Percentiles rank a stretch among this genome's conserved stretches.
Evolutionary conservation across 2,888 invertebrate species (phyloP).

Genomic region (Drosophila buzzatii): DNA sequence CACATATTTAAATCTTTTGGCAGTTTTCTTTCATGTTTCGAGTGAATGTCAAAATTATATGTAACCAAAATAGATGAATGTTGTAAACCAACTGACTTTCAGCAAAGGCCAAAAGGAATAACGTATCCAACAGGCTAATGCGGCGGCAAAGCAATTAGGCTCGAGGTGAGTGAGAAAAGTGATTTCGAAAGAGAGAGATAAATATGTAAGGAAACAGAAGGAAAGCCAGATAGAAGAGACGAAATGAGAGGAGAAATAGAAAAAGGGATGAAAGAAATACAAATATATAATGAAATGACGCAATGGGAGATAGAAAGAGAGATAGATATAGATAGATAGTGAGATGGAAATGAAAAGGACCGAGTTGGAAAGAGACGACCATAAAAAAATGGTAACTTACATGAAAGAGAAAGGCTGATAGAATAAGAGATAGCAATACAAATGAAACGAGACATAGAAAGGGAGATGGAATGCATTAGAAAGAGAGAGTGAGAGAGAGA

Average conservation of each 20-base stretch:
- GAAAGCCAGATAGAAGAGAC: not conserved
- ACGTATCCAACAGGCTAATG: slow-evolving; percentile 2
- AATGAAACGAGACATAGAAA: not conserved
- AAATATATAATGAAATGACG: no score
- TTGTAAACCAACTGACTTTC: not conserved
- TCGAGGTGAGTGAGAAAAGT: slow-evolving; percentile 8
- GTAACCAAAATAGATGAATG: not conserved
- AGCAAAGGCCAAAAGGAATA: not conserved
- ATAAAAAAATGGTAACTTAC: no score
- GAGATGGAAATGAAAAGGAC: no score
- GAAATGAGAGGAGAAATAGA: no score
- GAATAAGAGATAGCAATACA: no score
- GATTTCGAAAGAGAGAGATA: not conserved
- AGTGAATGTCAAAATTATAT: slow-evolving; percentile 38
- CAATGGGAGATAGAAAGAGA: no score
- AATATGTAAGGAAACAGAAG: no score
- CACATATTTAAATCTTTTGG: slow-evolving; percentile 1
- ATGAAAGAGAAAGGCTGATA: no score
- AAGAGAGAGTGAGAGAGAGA: not conserved
- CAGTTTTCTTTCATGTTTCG: slow-evolving; percentile 24
- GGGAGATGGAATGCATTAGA: not conserved
- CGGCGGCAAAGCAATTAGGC: not conserved
- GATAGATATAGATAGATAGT: no score
- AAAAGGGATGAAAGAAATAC: no score
- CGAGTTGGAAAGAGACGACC: no score